A percentile compares a stretch with the other conserved stretches of the same genome.
Conservation (phyloP, 2,888 invertebrate genomes). For the Perdita meconis region DNA sequence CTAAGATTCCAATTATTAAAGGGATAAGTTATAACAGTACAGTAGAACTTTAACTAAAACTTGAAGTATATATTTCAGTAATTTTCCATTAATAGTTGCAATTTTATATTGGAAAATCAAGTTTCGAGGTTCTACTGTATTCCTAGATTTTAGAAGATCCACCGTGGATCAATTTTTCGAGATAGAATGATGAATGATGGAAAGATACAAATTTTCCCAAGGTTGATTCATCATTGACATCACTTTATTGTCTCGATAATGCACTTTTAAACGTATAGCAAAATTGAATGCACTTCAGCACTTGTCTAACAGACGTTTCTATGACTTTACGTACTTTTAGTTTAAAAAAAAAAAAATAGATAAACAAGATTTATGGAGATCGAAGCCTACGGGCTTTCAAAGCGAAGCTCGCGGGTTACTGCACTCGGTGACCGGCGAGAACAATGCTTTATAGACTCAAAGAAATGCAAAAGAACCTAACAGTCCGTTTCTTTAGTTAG, state of each 20-base stretch:
- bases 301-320: slow-evolving; percentile 20
- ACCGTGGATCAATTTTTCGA: not conserved
- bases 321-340: slow-evolving; percentile 32
- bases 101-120: no score
- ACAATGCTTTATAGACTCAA: slow-evolving; percentile 80
- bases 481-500: slow-evolving; percentile 78
- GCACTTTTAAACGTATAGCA: slow-evolving; percentile 21
- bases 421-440: slow-evolving; percentile 75
- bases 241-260: slow-evolving; percentile 1
- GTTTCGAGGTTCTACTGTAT: not conserved
- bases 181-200: not conserved
- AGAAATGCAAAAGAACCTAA: slow-evolving; percentile 79
- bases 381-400: slow-evolving; percentile 37
- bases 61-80: no score
- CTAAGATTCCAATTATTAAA: no score
- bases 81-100: no score
- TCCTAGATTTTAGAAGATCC: not conserved
- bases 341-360: slow-evolving; percentile 7
- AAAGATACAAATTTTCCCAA: not conserved
- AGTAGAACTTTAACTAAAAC: no score
- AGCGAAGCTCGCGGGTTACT: slow-evolving; percentile 76
- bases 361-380: slow-evolving; percentile 7
- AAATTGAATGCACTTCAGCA: slow-evolving; percentile 28
- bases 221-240: slow-evolving; percentile 6
- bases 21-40: no score